Evolutionary conservation across 1,140 invertebrate genomes (phyloP).

Genomic region (Apis dorsata): DNA sequence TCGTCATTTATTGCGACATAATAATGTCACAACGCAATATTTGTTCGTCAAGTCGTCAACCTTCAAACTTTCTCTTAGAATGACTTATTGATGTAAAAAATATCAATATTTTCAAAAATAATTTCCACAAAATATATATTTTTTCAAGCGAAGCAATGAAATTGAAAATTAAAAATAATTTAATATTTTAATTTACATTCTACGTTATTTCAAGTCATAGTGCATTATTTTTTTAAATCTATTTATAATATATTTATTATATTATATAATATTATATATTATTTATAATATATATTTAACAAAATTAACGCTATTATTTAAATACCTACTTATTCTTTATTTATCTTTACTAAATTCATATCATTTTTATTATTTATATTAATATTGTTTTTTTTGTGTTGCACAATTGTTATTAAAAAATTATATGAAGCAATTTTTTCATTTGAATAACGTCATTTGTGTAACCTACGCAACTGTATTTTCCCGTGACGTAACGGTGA

Average conservation of each 20-base stretch:
- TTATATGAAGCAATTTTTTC: background rate
- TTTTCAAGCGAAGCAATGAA: too few species aligned
- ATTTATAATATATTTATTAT: background rate
- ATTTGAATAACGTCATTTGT: too few species aligned
- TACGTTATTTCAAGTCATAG: background rate
- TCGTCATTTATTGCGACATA: slow-evolving; percentile 7
- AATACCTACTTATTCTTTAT: rapidly evolving
- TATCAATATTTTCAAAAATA: slow-evolving; percentile 8
- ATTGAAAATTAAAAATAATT: background rate
- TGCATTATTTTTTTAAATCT: background rate
- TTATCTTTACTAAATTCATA: background rate
- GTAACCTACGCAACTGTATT: background rate
- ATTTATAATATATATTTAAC: too few species aligned
- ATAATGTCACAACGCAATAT: background rate
- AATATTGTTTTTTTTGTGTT: too few species aligned
- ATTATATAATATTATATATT: too few species aligned
- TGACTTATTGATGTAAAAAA: background rate
- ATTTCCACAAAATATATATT: background rate
- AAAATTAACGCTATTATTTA: background rate
- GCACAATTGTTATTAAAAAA: background rate
- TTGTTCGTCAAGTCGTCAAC: background rate
- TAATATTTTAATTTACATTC: background rate
- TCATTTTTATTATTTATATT: background rate
- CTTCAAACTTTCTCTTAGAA: background rate
- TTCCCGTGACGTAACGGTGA: slow-evolving; percentile 26